Evolutionary conservation across 2,888 invertebrate genomes (phyloP), one percentile per base, ranked within the genome.

Genomic region (Onthophagus sagittarius): DNA sequence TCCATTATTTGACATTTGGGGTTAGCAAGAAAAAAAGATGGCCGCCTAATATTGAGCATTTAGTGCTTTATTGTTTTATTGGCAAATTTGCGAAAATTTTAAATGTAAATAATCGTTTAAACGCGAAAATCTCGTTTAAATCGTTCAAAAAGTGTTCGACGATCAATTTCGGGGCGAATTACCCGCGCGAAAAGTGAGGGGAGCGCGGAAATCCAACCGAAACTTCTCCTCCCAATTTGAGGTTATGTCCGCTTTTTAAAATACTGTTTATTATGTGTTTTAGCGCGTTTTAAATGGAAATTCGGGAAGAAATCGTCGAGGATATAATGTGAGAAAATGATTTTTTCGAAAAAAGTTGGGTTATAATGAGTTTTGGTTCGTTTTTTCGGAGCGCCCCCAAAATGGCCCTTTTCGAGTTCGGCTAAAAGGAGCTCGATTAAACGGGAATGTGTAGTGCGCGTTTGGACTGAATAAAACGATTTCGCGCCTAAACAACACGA

Each of bases 321-420:
- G 3, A 23, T 23, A 23, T 23, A 23, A 23, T 23, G 23, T 23
- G 23, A 23, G 23, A 23, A 23, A 23, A 23, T 23, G 23, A 23
- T 1, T 23, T 23, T 23, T 23, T 62, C 13, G 7, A 0, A 7
- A 14, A 70, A n/a, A 53, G 6, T 79, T 75, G 74, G 74, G 74
- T 77, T 76, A 74, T 78, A 76, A 77, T 77, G 76, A 77, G 78
- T 74, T 78, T 79, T 73, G 77, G 80, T 78, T 79, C 79, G 71
- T 80, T 81, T 80, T 83, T 82, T n/a, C 67, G 67, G 5, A 67
- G 23, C 31, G 67, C 23, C n/a, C 32, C 82, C 79, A 84, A 82
- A 81, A 86, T 86, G 86, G 85, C 85, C 79, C 79, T 86, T 79
- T 86, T 86, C 78, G 86, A 86, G 80, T 86, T 85, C 78, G 86